Percentiles rank a stretch among this genome's conserved stretches.
Conservation (phyloP, 64 coral and sea anemone genomes). For the Orbicella faveolata region DNA sequence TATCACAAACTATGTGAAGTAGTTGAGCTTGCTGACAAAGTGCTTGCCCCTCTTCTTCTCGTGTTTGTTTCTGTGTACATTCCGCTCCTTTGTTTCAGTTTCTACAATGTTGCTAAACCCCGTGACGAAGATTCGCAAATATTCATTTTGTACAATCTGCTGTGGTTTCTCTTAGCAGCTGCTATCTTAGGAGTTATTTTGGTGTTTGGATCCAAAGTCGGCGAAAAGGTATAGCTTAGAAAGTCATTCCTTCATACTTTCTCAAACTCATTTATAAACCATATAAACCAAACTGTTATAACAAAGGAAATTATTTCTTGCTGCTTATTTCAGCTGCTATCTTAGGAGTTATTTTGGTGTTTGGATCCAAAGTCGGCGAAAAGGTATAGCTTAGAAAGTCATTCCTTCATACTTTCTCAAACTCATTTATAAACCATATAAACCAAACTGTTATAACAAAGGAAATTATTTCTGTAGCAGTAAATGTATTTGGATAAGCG, state of each 20-base stretch:
- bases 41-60: conserved; percentile 1
- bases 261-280: not conserved
- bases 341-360: not conserved
- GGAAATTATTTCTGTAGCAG: not conserved
- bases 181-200: not conserved
- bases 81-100: not conserved
- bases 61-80: not conserved
- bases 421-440: not conserved
- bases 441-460: not conserved
- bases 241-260: too few species aligned
- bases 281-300: not conserved
- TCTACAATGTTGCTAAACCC: not conserved
- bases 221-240: not conserved
- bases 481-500: too few species aligned
- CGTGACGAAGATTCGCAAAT: not conserved
- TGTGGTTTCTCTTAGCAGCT: not conserved
- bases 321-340: not conserved
- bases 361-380: conserved; percentile 7
- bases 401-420: not conserved
- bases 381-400: not conserved
- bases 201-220: conserved; percentile 12
- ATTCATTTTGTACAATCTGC: not conserved
- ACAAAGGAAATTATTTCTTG: not conserved
- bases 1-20: conserved; percentile 1
- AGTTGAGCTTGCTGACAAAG: not conserved